phyloP scores from a whole-genome alignment of 1,140 invertebrate species.

The Yoshiicerus persimilis region DNA sequence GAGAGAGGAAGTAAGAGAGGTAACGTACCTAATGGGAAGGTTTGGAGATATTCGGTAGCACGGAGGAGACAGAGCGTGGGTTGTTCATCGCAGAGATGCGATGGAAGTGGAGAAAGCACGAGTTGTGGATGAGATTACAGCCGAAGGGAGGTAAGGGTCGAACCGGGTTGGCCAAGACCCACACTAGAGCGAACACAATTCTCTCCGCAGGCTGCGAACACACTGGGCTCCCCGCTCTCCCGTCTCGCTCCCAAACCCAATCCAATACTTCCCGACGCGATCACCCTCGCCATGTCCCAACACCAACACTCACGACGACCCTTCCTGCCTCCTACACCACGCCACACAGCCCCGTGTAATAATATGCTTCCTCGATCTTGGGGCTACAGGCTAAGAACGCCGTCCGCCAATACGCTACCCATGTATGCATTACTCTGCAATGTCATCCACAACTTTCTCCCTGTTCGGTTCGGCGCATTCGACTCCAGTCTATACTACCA shows the following conservation, averaged over 20 bases:
- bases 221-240: neutral
- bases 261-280: neutral
- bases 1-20: too few species aligned
- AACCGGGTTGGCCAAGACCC: neutral
- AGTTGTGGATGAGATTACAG: neutral
- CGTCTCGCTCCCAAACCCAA: neutral
- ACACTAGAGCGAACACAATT: neutral
- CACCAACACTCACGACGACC: neutral
- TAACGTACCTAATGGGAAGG: too few species aligned
- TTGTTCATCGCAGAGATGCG: neutral
- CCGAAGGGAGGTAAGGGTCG: neutral
- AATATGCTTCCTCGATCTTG: too few species aligned
- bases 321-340: conserved; percentile 1
- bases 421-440: neutral
- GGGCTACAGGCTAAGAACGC: too few species aligned
- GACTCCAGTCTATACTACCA: neutral
- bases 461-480: neutral
- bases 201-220: neutral
- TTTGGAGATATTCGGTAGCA: too few species aligned
- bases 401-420: too few species aligned
- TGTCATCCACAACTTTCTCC: neutral
- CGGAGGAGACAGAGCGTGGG: neutral
- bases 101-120: neutral
- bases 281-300: neutral
- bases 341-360: too few species aligned